phyloP scores from a whole-genome alignment of 2,888 invertebrate genomes.

The Platerodrilus igneus region DNA sequence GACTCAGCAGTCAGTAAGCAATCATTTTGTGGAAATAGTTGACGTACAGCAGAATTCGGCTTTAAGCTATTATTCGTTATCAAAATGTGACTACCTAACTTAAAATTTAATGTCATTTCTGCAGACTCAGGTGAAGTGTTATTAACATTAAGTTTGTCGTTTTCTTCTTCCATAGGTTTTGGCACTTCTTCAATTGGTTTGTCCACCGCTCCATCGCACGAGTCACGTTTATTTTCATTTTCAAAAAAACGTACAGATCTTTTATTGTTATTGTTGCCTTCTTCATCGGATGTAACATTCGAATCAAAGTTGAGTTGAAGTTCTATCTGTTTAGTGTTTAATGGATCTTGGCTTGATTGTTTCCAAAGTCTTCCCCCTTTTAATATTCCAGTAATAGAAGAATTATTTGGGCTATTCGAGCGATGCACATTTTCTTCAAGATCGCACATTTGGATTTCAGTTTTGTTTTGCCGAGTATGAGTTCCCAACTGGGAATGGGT shows the following conservation, averaged over 20 bases:
- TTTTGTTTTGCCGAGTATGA: no score
- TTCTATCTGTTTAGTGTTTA: conserved; percentile 22
- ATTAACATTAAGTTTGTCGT: conserved; percentile 21
- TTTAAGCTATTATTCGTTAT: conserved; percentile 56
- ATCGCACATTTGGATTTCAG: no score
- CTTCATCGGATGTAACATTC: conserved; percentile 50
- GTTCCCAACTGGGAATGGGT: no score
- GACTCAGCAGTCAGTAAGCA: conserved; percentile 68
- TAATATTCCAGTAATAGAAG: conserved; percentile 67
- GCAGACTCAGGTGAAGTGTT: conserved; percentile 43
- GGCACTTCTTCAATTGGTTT: conserved; percentile 39
- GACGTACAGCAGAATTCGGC: conserved; percentile 79
- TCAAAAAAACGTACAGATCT: conserved; percentile 67
- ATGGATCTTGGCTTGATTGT: conserved; percentile 37
- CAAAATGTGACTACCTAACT: conserved; percentile 53
- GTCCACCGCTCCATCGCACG: conserved; percentile 47
- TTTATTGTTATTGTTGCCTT: conserved; percentile 52
- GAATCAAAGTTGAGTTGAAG: conserved; percentile 31
- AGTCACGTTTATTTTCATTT: conserved; percentile 40
- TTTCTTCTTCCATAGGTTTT: conserved; percentile 34
- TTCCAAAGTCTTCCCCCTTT: conserved; percentile 78
- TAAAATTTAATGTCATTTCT: conserved; percentile 55
- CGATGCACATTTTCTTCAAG: conserved; percentile 43
- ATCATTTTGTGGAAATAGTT: conserved; percentile 63
- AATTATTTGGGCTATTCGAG: conserved; percentile 36